Evolutionary conservation across 2,888 invertebrate genomes (phyloP).

Genomic region (Subacronicta megacephala): DNA sequence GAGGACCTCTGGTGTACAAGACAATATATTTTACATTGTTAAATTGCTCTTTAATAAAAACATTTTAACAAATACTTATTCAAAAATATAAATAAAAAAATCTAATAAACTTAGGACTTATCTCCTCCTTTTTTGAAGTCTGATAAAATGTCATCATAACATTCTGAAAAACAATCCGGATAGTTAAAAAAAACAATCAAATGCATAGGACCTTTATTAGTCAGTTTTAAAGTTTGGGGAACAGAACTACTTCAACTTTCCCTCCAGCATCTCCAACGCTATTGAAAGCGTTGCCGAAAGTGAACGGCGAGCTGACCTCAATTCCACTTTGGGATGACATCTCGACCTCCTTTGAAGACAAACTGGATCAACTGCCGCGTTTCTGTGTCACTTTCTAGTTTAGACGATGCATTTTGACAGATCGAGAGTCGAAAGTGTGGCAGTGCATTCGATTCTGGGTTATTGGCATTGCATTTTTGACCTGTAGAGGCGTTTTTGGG

Average conservation of each 20-base stretch:
- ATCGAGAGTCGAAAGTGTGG: conserved; percentile 6
- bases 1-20: no score
- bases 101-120: no score
- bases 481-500: not conserved
- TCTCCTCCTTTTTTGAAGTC: no score
- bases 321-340: conserved; percentile 25
- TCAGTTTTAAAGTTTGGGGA: not conserved
- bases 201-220: not conserved
- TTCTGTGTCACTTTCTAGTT: conserved; percentile 42
- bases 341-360: conserved; percentile 37
- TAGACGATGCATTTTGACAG: conserved; percentile 22
- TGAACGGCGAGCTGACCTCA: conserved; percentile 38
- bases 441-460: conserved; percentile 18
- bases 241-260: conserved; percentile 14
- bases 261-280: conserved; percentile 13
- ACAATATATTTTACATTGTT: no score
- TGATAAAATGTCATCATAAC: no score
- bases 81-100: no score
- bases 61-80: no score
- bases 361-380: conserved; percentile 18
- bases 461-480: not conserved
- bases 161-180: no score
- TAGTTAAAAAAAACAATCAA: no score
- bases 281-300: conserved; percentile 35
- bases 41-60: no score